Evolutionary conservation across 2,888 invertebrate species (phyloP).

Genomic region (Syritta pipiens): DNA sequence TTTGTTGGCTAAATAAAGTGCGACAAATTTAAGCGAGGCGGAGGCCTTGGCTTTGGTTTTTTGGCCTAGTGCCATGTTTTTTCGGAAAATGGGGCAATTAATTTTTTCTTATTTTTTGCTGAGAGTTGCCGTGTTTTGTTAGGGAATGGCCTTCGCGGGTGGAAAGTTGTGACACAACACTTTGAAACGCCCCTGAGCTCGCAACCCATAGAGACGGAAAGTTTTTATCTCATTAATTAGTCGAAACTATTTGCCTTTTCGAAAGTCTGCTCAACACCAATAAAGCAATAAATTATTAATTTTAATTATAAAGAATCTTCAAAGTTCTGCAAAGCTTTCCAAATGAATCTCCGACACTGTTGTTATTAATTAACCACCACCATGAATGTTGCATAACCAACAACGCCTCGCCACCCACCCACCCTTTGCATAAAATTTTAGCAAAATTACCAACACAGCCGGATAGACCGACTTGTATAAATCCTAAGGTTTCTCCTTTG

Average conservation of each 20-base stretch:
- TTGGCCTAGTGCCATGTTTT: too few species aligned
- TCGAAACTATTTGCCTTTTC: slow-evolving; percentile 9
- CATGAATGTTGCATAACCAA: slow-evolving; percentile 10
- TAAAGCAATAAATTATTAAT: slow-evolving; percentile 29
- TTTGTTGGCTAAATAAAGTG: too few species aligned
- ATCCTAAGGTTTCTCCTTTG: not conserved
- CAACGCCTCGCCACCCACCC: not conserved
- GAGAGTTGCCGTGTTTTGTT: not conserved
- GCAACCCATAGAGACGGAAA: too few species aligned
- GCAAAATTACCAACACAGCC: slow-evolving; percentile 8
- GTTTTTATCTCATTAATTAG: slow-evolving; percentile 11
- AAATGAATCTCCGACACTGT: not conserved
- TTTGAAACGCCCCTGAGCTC: too few species aligned
- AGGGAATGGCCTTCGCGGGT: not conserved
- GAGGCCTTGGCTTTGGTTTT: too few species aligned
- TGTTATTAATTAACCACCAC: slow-evolving; percentile 29
- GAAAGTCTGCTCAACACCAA: not conserved
- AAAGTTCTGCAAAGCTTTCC: not conserved
- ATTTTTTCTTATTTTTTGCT: not conserved
- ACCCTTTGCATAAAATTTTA: not conserved
- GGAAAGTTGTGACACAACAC: too few species aligned
- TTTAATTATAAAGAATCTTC: slow-evolving; percentile 33
- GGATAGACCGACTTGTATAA: slow-evolving; percentile 14
- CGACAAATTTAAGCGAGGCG: too few species aligned
- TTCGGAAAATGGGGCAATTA: not conserved